These are phyloP conservation scores for Bacillus rossius DNA, from an alignment of 1,140 invertebrate genomes.

Conservation along the genomic window DNA sequence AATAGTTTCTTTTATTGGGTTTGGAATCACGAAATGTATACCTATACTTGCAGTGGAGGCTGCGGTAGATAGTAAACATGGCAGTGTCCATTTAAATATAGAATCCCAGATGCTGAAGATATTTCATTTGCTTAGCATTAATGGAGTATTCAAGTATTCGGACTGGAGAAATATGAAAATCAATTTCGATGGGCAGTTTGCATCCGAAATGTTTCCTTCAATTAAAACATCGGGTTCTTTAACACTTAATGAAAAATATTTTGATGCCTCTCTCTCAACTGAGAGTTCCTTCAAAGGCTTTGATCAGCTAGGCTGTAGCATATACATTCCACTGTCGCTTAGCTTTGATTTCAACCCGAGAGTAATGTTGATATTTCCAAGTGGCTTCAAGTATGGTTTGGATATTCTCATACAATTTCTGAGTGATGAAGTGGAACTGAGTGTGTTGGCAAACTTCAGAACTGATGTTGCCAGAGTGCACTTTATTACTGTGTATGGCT, in stretches of 20 bases:
- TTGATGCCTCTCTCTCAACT: not conserved
- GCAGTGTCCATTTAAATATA: constrained; percentile 1
- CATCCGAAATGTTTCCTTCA: not conserved
- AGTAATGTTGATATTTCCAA: not conserved
- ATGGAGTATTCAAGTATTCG: not conserved
- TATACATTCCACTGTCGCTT: constrained; percentile 2
- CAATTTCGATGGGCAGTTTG: not conserved
- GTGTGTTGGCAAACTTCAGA: not conserved
- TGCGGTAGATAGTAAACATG: not conserved
- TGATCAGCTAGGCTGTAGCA: not conserved
- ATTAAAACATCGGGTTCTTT: not conserved
- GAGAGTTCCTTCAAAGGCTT: not conserved
- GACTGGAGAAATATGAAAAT: not conserved
- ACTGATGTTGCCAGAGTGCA: not conserved
- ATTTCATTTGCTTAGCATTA: not conserved
- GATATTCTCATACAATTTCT: not conserved
- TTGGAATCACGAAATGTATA: not conserved
- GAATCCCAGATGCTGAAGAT: not conserved
- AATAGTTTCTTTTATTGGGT: not conserved
- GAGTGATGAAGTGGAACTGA: not conserved
- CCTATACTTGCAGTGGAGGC: constrained; percentile 1
- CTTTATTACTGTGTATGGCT: not conserved
- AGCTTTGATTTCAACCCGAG: not conserved
- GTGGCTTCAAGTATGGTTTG: not conserved
- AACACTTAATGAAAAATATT: not conserved